Base-by-base conservation (phyloP, 2,888 invertebrate species). In the Glyphotaelius pellucidus region DNA sequence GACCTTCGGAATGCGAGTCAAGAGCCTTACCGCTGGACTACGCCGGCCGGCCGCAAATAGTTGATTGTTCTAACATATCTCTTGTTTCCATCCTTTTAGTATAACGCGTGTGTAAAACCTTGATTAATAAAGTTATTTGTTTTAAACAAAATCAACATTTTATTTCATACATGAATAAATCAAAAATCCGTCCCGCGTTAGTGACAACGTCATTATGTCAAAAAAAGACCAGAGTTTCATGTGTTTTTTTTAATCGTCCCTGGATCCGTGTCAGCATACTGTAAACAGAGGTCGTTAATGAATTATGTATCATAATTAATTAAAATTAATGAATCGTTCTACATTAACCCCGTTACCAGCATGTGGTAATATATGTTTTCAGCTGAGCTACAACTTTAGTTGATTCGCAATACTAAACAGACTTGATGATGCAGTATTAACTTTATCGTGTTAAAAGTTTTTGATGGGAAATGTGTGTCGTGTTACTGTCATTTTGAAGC, bases 381-480 rank as follows among this genome's bases (percentile, higher is more conserved):
- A 67, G 25, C 67, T 9, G 67, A 67, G 25, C n/a, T 67, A 67
- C 67, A 67, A n/a, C n/a, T 7, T 67, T 67, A n/a, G 25, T 9
- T 9, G 67, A 67, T 67, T 67, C 25, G 67, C n/a, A n/a, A 67
- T 67, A 67, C 67, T 67, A n/a, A 67, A 67, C 67, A 12, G 25
- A 25, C 7, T 67, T 67, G 67, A n/a, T n/a, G 67, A 25, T 67
- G 67, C 67, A 0, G 67, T n/a, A 67, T 67, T 67, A 67, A 67
- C 67, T 67, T 67, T 67, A 67, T 67, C 67, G 67, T 67, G 67
- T 67, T 67, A 67, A 67, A 67, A 67, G 67, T 67, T 67, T 67
- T 67, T 67, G 9, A 25, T 67, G 67, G 67, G 25, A 9, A 67
- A 25, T 67, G 0, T 67, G 67, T n/a, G 67, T 67, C 67, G 25